A percentile compares a stretch with the other conserved stretches of the same genome.
Evolutionary conservation across 1,140 invertebrate species (phyloP).

Genomic region (Neodiprion lecontei): DNA sequence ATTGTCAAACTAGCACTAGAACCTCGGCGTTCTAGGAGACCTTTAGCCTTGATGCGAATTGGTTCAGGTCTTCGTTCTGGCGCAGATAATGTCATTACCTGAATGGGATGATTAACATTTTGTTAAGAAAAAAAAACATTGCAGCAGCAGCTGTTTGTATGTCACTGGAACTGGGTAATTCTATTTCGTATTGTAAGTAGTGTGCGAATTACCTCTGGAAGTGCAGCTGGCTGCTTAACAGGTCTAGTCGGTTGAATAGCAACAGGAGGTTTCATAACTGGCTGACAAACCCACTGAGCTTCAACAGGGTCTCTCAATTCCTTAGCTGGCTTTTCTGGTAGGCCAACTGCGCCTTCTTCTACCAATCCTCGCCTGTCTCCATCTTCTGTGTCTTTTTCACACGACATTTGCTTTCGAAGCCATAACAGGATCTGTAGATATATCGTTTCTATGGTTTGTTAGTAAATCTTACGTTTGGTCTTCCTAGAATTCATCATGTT

Average conservation of each 20-base stretch:
- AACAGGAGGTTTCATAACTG: conserved; percentile 52
- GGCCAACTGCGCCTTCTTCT: conserved; percentile 51
- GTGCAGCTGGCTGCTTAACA: conserved; percentile 32
- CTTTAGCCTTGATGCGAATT: conserved; percentile 67
- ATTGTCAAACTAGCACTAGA: conserved; percentile 88
- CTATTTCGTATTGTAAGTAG: no score
- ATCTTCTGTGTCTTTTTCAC: conserved; percentile 59
- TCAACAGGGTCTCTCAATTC: conserved; percentile 42
- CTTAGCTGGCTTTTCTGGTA: conserved; percentile 45
- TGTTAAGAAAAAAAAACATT: no score
- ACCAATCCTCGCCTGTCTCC: conserved; percentile 57
- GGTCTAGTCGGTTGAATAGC: conserved; percentile 34
- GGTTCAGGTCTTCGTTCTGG: conserved; percentile 51
- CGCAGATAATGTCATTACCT: background rate
- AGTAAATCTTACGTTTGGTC: no score
- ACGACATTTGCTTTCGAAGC: conserved; percentile 63
- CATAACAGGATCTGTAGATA: conserved; percentile 57
- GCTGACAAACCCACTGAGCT: conserved; percentile 57
- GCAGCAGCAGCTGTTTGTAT: no score
- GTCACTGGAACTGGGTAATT: no score
- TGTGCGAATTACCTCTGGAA: conserved; percentile 45
- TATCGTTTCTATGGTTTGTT: background rate
- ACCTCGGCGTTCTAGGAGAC: conserved; percentile 77
- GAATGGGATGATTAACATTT: background rate
- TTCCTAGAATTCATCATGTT: no score